phyloP scores from a whole-genome alignment of 64 coral and sea anemone species.

The Platygyra sinensis region DNA sequence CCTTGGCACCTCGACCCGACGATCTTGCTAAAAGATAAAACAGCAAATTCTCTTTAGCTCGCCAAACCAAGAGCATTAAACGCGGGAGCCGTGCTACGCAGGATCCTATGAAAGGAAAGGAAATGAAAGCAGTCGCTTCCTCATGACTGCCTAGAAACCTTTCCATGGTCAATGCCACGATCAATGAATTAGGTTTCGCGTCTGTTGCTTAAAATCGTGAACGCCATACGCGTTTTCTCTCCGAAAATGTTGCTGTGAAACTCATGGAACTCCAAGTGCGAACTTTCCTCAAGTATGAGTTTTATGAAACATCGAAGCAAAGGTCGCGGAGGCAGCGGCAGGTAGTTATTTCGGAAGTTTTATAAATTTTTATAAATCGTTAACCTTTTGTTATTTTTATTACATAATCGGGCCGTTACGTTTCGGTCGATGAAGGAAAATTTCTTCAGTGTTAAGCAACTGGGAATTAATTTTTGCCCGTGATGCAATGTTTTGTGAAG shows the following conservation, averaged over 20 bases:
- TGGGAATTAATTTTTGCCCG: background rate
- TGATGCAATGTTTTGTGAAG: constrained; percentile 7
- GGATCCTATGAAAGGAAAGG: constrained; percentile 46
- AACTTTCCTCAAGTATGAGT: constrained; percentile 33
- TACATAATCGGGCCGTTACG: background rate
- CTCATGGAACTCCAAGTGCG: constrained; percentile 38
- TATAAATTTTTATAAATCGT: background rate
- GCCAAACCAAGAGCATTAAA: background rate
- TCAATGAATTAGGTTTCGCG: constrained; percentile 9
- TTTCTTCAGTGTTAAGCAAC: background rate
- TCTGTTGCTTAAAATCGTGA: constrained; percentile 24
- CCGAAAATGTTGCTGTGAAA: constrained; percentile 31
- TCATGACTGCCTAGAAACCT: constrained; percentile 37
- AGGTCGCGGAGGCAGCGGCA: constrained; percentile 27
- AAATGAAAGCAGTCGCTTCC: constrained; percentile 31
- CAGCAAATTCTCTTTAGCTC: constrained; percentile 12
- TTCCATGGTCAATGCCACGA: constrained; percentile 19
- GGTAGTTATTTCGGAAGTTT: constrained; percentile 15
- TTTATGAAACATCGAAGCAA: constrained; percentile 25
- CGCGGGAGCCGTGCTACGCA: constrained; percentile 46
- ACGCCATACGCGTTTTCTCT: constrained; percentile 15
- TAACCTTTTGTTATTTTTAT: background rate
- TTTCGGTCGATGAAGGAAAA: background rate
- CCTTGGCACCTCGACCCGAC: background rate
- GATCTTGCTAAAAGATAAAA: background rate